Evolutionary conservation across 2,888 invertebrate species (phyloP), one percentile per base, ranked within the genome.

Genomic region (Sphaerophoria rueppellii): DNA sequence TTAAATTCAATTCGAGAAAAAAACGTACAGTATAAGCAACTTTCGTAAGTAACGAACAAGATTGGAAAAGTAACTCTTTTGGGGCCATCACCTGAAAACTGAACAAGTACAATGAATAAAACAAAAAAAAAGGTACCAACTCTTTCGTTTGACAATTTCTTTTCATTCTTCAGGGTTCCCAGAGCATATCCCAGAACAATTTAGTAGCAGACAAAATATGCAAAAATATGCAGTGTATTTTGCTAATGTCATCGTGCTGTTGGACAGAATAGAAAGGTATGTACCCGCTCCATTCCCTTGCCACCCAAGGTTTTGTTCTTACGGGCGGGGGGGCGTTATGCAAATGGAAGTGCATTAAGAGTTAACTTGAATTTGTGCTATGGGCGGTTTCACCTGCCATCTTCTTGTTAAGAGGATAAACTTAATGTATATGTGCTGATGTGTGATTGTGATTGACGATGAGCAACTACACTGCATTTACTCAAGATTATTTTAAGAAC

Each of bases 361-460:
- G 72, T 76, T 72, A 69, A 76, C 76, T 85, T 63, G 70, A 85
- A 85, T 85, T 61, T 77, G 81, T 85, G 76, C 81, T 76, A 85
- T 58, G 73, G 81, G 77, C 76, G 76, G 76, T 81, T 81, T 75
- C 50, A 16, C 50, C 50, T 65, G 37, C 32, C 24, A 48, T 57
- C 37, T 34, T 35, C 5, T 11, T 63, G 48, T 67, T 73, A 77
- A 81, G 76, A 76, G 81, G 72, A 85, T 80, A 80, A 24, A 80
- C 72, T 58, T 72, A 46, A 52, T 76, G 72, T 76, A 81, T 73
- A 63, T 69, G 71, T 58, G 57, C 40, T 34, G 43, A n/a, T n/a
- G n/a, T n/a, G n/a, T n/a, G n/a, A n/a, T n/a, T 46, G 14, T 12
- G n/a, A 35, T 48, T 46, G 50, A 65, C 61, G 54, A 52, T 72